Conservation (phyloP, 2,888 invertebrate species). For the Synergus itoensis region DNA sequence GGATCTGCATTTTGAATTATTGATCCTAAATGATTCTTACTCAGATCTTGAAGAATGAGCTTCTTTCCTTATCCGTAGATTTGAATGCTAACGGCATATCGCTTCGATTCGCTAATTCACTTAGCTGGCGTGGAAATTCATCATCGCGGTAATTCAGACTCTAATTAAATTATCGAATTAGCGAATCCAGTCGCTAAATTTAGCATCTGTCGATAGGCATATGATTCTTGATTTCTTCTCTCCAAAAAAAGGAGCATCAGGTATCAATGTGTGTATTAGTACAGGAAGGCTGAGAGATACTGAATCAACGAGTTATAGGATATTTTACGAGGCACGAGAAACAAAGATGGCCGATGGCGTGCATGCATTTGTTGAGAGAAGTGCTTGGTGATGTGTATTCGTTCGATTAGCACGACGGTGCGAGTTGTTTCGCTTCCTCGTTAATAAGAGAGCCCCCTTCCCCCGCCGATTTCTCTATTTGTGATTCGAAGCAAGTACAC, state of each 20-base stretch:
- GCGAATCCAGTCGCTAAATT: conserved; percentile 53
- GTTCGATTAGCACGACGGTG: conserved; percentile 75
- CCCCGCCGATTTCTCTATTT: conserved; percentile 55
- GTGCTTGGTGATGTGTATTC: conserved; percentile 63
- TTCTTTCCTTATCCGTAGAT: conserved; percentile 35
- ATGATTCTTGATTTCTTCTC: conserved; percentile 51
- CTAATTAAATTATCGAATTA: conserved; percentile 60
- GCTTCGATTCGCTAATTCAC: conserved; percentile 57
- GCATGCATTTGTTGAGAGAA: conserved; percentile 54
- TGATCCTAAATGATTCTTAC: no score
- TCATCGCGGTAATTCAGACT: conserved; percentile 59
- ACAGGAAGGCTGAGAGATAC: background rate
- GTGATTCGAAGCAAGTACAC: conserved; percentile 47
- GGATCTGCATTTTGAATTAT: no score
- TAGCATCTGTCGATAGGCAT: conserved; percentile 55
- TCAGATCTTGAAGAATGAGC: no score
- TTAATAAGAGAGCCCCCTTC: conserved; percentile 73
- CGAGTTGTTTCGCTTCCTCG: conserved; percentile 78
- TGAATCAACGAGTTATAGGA: conserved; percentile 9
- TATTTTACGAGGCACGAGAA: conserved; percentile 50
- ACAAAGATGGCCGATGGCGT: conserved; percentile 68
- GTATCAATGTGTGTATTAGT: background rate
- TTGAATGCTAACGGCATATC: conserved; percentile 57
- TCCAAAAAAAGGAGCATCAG: conserved; percentile 45
- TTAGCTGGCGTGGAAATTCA: conserved; percentile 57